phyloP scores from a whole-genome alignment of 2,888 invertebrate species.

The Caenorhabditis uteleia region DNA sequence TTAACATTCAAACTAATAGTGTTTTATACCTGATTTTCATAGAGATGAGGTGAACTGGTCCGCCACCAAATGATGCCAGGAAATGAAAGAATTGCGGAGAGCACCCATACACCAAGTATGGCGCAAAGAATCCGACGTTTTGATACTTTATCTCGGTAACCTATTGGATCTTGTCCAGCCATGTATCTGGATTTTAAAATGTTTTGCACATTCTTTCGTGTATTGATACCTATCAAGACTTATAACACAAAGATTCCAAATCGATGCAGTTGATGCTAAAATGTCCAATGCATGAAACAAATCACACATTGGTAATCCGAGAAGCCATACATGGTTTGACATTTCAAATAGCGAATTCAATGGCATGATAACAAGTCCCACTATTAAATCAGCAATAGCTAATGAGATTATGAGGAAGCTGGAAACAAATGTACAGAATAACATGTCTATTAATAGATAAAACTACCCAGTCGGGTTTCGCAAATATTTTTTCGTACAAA shows the following conservation, averaged over 20 bases:
- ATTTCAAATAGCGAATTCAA: constrained; percentile 74
- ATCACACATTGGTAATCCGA: constrained; percentile 89
- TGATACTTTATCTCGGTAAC: constrained; percentile 93
- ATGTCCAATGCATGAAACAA: constrained; percentile 96
- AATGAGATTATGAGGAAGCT: constrained; percentile 91
- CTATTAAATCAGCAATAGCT: constrained; percentile 93
- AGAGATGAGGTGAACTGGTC: constrained; percentile 72
- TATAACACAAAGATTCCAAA: constrained; percentile 92
- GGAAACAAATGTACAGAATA: constrained; percentile 10
- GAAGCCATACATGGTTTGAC: constrained; percentile 64
- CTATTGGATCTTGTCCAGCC: constrained; percentile 98
- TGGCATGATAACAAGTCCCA: constrained; percentile 96
- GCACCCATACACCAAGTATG: constrained; percentile 93
- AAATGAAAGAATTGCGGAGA: constrained; percentile 94
- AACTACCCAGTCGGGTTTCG: constrained; percentile 87
- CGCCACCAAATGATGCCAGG: constrained; percentile 84
- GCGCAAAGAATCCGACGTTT: constrained; percentile 83
- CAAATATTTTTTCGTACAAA: constrained; percentile 87
- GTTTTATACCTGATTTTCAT: constrained; percentile 41
- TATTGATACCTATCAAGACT: constrained; percentile 71
- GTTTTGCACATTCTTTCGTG: background rate
- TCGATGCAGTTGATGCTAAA: constrained; percentile 94
- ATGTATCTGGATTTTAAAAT: constrained; percentile 79
- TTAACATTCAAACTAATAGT: background rate
- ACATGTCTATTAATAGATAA: too few species aligned